Evolutionary conservation across 2,797 vertebrate species (phyloP).

Genomic region (Silurus lanzhouensis): DNA sequence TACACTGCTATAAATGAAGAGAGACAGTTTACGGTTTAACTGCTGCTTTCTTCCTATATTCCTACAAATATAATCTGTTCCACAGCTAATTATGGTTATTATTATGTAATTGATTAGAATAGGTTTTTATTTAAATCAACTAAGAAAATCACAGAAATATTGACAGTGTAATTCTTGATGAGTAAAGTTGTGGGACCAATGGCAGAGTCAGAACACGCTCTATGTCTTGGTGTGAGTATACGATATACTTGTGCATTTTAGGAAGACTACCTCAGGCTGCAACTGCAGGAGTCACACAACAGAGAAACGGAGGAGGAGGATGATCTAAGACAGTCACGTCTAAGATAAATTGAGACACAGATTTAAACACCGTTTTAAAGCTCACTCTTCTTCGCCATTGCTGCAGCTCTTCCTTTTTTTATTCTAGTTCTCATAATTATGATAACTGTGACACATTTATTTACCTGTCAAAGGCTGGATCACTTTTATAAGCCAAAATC

Average conservation of each 20-base stretch:
- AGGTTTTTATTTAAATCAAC: neutral
- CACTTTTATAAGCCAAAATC: neutral
- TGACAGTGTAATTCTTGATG: conserved; percentile 1
- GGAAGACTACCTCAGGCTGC: conserved; percentile 24
- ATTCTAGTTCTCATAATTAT: neutral
- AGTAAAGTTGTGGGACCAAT: conserved; percentile 8
- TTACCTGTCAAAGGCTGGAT: neutral
- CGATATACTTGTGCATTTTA: conserved; percentile 14
- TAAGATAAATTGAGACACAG: conserved; percentile 29
- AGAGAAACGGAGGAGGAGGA: conserved; percentile 23
- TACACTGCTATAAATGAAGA: conserved; percentile 7
- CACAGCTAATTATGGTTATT: neutral
- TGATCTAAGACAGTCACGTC: conserved; percentile 25
- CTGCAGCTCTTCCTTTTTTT: neutral
- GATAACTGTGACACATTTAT: neutral
- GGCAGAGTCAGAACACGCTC: neutral
- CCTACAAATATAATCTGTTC: neutral
- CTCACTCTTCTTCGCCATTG: neutral
- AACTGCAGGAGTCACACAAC: conserved; percentile 24
- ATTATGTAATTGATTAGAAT: neutral
- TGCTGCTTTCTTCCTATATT: conserved; percentile 13
- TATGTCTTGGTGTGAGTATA: neutral
- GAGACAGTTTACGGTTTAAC: neutral
- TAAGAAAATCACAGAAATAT: neutral
- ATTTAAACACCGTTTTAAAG: conserved; percentile 12